These are phyloP conservation scores for Tokudaia muenninki DNA, from an alignment of 2,797 vertebrate genomes.

Conservation along the genomic window DNA sequence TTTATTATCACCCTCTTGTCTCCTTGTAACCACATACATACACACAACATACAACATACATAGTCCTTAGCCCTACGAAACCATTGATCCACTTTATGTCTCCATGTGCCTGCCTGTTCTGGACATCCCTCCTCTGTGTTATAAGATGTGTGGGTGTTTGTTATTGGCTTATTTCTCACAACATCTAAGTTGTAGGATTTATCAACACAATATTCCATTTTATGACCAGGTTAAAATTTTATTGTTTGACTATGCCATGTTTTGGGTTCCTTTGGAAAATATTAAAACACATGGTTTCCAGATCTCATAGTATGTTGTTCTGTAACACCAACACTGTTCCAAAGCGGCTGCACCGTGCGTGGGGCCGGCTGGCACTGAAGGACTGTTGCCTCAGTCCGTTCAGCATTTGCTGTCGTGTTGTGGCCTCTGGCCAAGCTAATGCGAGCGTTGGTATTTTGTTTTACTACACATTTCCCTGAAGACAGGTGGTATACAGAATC, in stretches of 20 bases:
- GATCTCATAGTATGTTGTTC: not conserved
- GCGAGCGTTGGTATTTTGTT: not conserved
- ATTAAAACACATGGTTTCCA: not conserved
- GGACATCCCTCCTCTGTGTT: not conserved
- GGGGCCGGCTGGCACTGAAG: not conserved
- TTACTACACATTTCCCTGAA: not conserved
- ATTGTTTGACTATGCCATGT: not conserved
- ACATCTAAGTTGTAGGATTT: not conserved
- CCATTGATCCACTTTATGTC: not conserved
- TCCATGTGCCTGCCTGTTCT: not conserved
- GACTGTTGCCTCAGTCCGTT: not conserved
- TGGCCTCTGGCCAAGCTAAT: not conserved
- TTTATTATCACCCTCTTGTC: not conserved
- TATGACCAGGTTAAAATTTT: not conserved
- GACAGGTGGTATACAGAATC: not conserved
- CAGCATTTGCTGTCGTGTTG: not conserved
- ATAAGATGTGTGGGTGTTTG: not conserved
- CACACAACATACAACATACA: not conserved
- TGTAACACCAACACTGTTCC: not conserved
- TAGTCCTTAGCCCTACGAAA: not conserved
- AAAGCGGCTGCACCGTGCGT: not conserved
- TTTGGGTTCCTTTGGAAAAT: not conserved
- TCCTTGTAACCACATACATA: not conserved
- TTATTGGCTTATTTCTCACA: not conserved
- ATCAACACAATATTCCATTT: not conserved